Conservation (phyloP, 1,140 invertebrate species). For the Temnothorax curvispinosus region DNA sequence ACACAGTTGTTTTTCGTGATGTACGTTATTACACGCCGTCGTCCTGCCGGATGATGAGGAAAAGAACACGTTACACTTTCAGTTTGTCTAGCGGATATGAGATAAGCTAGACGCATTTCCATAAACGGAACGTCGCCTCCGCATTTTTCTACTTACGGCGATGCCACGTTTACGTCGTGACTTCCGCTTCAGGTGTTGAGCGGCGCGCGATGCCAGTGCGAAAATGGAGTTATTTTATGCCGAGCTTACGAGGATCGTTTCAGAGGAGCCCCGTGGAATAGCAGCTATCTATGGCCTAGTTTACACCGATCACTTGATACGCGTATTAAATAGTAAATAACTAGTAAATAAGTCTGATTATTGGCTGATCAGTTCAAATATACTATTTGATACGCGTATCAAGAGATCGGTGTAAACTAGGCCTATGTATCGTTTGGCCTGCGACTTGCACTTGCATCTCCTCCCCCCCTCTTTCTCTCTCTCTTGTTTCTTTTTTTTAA, state of each 20-base stretch:
- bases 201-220: slow-evolving; percentile 66
- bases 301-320: too few species aligned
- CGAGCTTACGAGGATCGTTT: slow-evolving; percentile 70
- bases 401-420: too few species aligned
- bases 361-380: too few species aligned
- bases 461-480: neutral
- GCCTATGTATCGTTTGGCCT: slow-evolving; percentile 48
- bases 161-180: slow-evolving; percentile 66
- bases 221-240: slow-evolving; percentile 75
- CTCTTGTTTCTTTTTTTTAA: neutral
- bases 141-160: slow-evolving; percentile 65
- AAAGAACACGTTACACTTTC: slow-evolving; percentile 59
- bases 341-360: too few species aligned
- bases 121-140: slow-evolving; percentile 67
- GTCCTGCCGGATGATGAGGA: slow-evolving; percentile 12
- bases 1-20: neutral
- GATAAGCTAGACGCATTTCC: slow-evolving; percentile 74
- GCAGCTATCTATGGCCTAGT: slow-evolving; percentile 66
- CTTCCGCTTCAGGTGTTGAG: slow-evolving; percentile 72
- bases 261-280: slow-evolving; percentile 57
- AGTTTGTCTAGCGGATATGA: slow-evolving; percentile 70
- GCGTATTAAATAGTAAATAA: too few species aligned
- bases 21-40: neutral
- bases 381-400: too few species aligned
- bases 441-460: slow-evolving; percentile 8